These are phyloP conservation scores for Sarcophaga variegata DNA, from an alignment of 2,888 invertebrate genomes.

Conservation along the genomic window DNA sequence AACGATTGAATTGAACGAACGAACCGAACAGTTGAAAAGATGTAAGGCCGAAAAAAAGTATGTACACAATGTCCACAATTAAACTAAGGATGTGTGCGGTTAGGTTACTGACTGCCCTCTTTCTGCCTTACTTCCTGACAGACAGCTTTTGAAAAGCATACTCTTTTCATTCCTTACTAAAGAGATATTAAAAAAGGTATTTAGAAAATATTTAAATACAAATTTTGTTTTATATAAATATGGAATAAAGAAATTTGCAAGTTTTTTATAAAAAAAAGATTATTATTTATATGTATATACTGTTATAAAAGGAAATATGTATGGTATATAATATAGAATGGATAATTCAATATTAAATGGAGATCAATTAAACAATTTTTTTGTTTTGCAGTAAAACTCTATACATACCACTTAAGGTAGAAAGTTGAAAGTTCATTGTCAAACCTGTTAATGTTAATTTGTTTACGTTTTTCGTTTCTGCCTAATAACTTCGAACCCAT, in stretches of 20 bases:
- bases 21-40: slow-evolving; percentile 19
- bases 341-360: neutral
- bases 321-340: neutral
- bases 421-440: slow-evolving; percentile 23
- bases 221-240: slow-evolving; percentile 9
- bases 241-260: slow-evolving; percentile 20
- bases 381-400: slow-evolving; percentile 28
- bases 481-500: slow-evolving; percentile 25
- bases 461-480: neutral
- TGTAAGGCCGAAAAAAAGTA: slow-evolving; percentile 1
- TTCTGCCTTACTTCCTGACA: neutral
- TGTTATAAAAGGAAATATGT: slow-evolving; percentile 8
- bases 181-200: slow-evolving; percentile 61
- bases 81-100: slow-evolving; percentile 24
- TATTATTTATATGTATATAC: slow-evolving; percentile 14
- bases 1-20: slow-evolving; percentile 46
- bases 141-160: slow-evolving; percentile 42
- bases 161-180: slow-evolving; percentile 51
- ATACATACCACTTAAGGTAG: slow-evolving; percentile 66
- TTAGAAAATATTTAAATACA: slow-evolving; percentile 32
- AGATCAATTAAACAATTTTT: too few relatives aligned
- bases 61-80: slow-evolving; percentile 15
- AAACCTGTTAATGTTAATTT: slow-evolving; percentile 1
- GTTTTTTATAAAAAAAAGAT: slow-evolving; percentile 29
- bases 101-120: neutral